A percentile compares a stretch with the other conserved stretches of the same genome.
phyloP scores from a whole-genome alignment of 2,113 vertebrate species.

The Lipophrys pholis region DNA sequence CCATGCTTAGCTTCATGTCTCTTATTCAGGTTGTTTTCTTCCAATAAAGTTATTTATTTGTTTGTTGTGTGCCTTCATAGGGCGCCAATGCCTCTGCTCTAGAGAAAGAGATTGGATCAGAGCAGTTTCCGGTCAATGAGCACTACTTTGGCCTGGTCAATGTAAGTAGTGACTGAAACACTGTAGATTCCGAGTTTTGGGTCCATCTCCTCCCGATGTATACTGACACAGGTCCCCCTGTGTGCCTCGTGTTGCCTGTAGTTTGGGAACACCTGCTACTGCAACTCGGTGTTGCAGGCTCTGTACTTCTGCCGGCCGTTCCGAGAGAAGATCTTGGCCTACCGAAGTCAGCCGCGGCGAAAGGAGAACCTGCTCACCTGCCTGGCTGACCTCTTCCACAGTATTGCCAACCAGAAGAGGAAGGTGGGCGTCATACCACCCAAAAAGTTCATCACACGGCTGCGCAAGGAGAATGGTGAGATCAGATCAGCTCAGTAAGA shows the following conservation, averaged over 20 bases:
- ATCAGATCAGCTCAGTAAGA: no score
- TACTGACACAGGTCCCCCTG: background rate
- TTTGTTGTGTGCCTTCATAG: constrained; percentile 71
- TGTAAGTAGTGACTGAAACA: constrained; percentile 83
- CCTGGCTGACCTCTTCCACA: constrained; percentile 97
- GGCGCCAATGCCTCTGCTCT: constrained; percentile 99
- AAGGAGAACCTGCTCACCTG: constrained; percentile 98
- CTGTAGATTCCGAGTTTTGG: background rate
- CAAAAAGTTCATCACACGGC: constrained; percentile 97
- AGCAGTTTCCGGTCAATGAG: constrained; percentile 99
- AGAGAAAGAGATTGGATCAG: constrained; percentile 99
- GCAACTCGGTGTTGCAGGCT: constrained; percentile 97
- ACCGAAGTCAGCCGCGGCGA: constrained; percentile 96
- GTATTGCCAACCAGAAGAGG: constrained; percentile 98
- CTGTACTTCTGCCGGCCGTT: constrained; percentile 98
- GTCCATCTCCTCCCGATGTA: background rate
- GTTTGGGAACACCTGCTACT: constrained; percentile 99
- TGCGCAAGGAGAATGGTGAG: constrained; percentile 97
- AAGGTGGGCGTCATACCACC: constrained; percentile 99
- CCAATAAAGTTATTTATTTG: background rate
- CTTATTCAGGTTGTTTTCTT: no score
- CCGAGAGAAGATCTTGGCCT: constrained; percentile 97
- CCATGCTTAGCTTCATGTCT: constrained; percentile 4
- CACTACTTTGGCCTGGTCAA: constrained; percentile 99
- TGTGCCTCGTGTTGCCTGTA: constrained; percentile 67